Conservation (phyloP, 1,140 invertebrate genomes). For the Aphelinus certus region DNA sequence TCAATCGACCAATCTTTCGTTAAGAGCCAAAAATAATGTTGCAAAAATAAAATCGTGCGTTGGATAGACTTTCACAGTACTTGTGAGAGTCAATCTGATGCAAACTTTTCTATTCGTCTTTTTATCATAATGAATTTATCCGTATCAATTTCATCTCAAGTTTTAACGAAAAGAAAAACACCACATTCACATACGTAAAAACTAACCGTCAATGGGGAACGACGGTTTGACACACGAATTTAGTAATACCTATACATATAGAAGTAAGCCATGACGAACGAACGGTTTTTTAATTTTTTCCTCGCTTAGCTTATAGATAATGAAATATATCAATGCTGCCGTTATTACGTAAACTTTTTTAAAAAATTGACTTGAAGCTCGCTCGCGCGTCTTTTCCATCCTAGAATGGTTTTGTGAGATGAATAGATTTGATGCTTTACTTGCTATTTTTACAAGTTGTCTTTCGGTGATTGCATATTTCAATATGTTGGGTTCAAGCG, state of each 20-base stretch:
- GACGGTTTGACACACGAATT: constrained; percentile 24
- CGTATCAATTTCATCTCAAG: constrained; percentile 1
- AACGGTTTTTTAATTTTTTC: constrained; percentile 23
- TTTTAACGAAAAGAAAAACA: constrained; percentile 21
- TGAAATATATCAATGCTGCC: constrained; percentile 13
- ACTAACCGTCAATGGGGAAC: constrained; percentile 38
- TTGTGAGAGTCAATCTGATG: too few relatives aligned
- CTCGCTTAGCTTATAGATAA: constrained; percentile 16
- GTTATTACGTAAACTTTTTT: constrained; percentile 6
- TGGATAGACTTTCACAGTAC: too few relatives aligned
- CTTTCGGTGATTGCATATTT: constrained; percentile 8
- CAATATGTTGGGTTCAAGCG: background rate
- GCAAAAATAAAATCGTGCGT: too few relatives aligned
- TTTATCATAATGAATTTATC: background rate
- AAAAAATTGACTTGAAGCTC: background rate
- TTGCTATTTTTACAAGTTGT: background rate
- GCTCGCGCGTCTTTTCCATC: background rate
- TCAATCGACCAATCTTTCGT: too few relatives aligned
- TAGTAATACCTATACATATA: constrained; percentile 5
- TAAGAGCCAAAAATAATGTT: too few relatives aligned
- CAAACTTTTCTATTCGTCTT: background rate
- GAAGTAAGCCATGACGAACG: constrained; percentile 30
- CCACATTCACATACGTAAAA: constrained; percentile 21
- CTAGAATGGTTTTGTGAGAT: background rate
- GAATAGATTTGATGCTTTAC: background rate